Evolutionary conservation across 2,797 vertebrate species (phyloP).

Genomic region (Rallus crepitans): DNA sequence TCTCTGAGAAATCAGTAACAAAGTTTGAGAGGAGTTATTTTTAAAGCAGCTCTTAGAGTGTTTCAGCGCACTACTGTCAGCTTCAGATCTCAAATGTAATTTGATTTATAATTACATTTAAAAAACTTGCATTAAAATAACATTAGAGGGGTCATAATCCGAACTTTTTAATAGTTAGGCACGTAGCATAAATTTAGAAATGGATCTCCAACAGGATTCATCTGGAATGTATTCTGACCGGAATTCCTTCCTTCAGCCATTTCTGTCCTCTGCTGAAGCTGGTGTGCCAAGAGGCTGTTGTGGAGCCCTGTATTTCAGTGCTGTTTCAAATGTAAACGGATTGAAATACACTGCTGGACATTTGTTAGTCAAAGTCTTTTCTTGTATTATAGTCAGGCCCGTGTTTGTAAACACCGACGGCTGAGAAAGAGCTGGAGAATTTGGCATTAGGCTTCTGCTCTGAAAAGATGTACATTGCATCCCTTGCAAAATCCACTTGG

Average conservation of each 20-base stretch:
- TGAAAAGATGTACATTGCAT: neutral
- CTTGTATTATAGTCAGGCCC: neutral
- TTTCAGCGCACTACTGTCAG: conserved; percentile 75
- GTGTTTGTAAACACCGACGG: neutral
- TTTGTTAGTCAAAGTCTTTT: neutral
- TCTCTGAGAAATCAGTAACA: conserved; percentile 68
- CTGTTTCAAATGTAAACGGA: neutral
- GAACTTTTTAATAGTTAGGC: conserved; percentile 66
- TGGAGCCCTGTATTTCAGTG: neutral
- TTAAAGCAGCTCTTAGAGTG: conserved; percentile 73
- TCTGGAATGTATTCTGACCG: conserved; percentile 17
- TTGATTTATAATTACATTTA: conserved; percentile 84
- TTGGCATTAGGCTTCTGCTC: neutral
- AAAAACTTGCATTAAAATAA: conserved; percentile 81
- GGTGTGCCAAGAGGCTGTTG: neutral
- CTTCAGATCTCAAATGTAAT: conserved; percentile 75
- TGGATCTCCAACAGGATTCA: conserved; percentile 55
- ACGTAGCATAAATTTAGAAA: conserved; percentile 54
- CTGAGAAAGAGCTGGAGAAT: neutral
- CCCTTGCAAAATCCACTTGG: neutral
- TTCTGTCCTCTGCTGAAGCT: neutral
- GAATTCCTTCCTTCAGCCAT: neutral
- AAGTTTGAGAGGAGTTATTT: conserved; percentile 79
- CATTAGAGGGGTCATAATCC: conserved; percentile 74
- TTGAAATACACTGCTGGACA: neutral